A percentile compares a stretch with the other conserved stretches of the same genome.
Evolutionary conservation across 2,797 vertebrate species (phyloP).

Genomic region (Pseudochaenichthys georgianus): DNA sequence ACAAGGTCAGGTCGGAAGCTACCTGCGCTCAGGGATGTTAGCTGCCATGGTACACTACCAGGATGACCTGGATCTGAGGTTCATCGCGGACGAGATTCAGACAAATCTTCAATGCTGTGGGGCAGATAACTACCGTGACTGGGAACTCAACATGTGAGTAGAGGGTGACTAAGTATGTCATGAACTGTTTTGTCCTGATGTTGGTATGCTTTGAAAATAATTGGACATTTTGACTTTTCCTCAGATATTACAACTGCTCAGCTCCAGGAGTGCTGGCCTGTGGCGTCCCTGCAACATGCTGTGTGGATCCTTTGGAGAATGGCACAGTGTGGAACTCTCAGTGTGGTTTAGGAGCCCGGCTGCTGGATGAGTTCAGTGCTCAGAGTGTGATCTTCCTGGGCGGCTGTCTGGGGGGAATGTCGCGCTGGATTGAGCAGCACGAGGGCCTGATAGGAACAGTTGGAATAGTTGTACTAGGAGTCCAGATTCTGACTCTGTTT

Average conservation of each 20-base stretch:
- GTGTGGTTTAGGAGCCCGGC: constrained; percentile 86
- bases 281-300: constrained; percentile 92
- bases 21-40: constrained; percentile 81
- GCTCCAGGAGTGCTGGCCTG: constrained; percentile 89
- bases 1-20: constrained; percentile 75
- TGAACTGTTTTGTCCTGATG: neutral
- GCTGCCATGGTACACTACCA: constrained; percentile 88
- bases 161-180: constrained; percentile 1
- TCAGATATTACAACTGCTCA: constrained; percentile 95
- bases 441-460: constrained; percentile 55
- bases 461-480: constrained; percentile 49
- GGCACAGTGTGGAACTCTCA: constrained; percentile 88
- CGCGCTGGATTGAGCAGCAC: constrained; percentile 83
- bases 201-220: neutral
- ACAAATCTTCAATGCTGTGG: constrained; percentile 91
- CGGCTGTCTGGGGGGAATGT: constrained; percentile 88
- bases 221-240: neutral
- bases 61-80: constrained; percentile 90
- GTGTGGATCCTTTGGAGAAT: constrained; percentile 85
- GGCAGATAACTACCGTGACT: constrained; percentile 89
- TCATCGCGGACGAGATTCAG: constrained; percentile 93
- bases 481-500: constrained; percentile 83
- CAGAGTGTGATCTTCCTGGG: constrained; percentile 81
- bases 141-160: constrained; percentile 91
- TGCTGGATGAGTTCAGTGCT: constrained; percentile 80